Evolutionary conservation across 1,140 invertebrate genomes (phyloP).

Genomic region (Caenorhabditis inopinata): DNA sequence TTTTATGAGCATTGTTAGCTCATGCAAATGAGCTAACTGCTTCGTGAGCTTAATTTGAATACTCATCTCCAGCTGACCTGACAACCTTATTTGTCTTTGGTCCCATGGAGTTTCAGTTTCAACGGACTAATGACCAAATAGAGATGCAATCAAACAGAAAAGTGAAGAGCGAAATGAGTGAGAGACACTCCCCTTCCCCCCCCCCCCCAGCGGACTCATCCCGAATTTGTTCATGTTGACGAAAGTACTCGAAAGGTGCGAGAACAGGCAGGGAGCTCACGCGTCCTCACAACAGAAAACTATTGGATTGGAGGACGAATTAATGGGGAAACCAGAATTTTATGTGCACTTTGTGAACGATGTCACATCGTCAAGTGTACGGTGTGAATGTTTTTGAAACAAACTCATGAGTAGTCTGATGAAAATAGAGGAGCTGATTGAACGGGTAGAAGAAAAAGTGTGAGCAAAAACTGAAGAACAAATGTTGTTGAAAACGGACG

Average conservation of each 20-base stretch:
- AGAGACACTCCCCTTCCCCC: background rate
- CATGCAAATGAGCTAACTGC: background rate
- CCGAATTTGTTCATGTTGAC: slow-evolving; percentile 21
- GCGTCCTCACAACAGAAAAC: slow-evolving; percentile 6
- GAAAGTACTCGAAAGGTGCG: slow-evolving; percentile 28
- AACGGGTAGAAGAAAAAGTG: too few species aligned
- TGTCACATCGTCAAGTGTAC: background rate
- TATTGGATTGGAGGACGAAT: background rate
- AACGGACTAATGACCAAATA: slow-evolving; percentile 10
- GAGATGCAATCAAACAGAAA: slow-evolving; percentile 10
- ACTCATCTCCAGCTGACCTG: background rate
- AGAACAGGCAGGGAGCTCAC: slow-evolving; percentile 14
- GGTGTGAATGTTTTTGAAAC: slow-evolving; percentile 3
- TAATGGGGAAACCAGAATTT: too few species aligned
- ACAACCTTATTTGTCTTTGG: background rate
- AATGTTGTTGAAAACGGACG: too few species aligned
- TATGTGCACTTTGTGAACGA: slow-evolving; percentile 1
- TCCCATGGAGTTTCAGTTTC: slow-evolving; percentile 10
- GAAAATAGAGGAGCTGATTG: background rate
- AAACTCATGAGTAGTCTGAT: slow-evolving; percentile 4
- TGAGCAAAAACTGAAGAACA: slow-evolving; percentile 19
- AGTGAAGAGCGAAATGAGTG: background rate
- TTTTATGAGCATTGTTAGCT: background rate
- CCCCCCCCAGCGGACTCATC: background rate
- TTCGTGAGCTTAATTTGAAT: background rate